Percentiles rank a stretch among this genome's conserved stretches.
Conservation (phyloP, 1,140 invertebrate species). For the Helicoverpa armigera region DNA sequence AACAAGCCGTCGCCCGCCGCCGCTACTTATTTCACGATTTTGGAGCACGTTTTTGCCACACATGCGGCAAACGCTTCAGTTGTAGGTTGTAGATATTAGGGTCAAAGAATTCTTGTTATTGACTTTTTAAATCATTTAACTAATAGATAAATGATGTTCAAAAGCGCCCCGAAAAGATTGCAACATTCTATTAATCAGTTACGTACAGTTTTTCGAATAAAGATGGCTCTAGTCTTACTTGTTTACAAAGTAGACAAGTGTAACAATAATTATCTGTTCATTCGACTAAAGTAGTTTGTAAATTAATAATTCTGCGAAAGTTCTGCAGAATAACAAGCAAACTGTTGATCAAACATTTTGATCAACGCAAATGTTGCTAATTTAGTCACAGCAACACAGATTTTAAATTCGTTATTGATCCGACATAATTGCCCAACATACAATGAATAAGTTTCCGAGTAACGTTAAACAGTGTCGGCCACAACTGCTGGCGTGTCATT, state of each 20-base stretch:
- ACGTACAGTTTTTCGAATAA: too few relatives aligned
- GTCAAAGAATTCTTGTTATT: conserved; percentile 16
- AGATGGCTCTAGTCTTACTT: too few relatives aligned
- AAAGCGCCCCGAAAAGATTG: too few relatives aligned
- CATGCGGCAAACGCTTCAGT: background rate
- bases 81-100: conserved; percentile 23
- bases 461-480: conserved; percentile 41
- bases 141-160: too few relatives aligned
- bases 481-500: conserved; percentile 54
- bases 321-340: too few relatives aligned
- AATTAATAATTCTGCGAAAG: too few relatives aligned
- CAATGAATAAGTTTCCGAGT: conserved; percentile 25
- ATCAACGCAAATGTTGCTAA: too few relatives aligned
- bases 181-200: too few relatives aligned
- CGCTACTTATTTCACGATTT: conserved; percentile 37
- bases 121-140: background rate
- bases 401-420: background rate
- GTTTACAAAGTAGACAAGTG: too few relatives aligned
- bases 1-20: conserved; percentile 5
- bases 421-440: conserved; percentile 5
- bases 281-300: too few relatives aligned
- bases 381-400: background rate
- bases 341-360: too few relatives aligned
- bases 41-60: conserved; percentile 17
- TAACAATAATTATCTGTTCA: too few relatives aligned